phyloP scores from a whole-genome alignment of 2,113 vertebrate species.

The Alethe diademata region DNA sequence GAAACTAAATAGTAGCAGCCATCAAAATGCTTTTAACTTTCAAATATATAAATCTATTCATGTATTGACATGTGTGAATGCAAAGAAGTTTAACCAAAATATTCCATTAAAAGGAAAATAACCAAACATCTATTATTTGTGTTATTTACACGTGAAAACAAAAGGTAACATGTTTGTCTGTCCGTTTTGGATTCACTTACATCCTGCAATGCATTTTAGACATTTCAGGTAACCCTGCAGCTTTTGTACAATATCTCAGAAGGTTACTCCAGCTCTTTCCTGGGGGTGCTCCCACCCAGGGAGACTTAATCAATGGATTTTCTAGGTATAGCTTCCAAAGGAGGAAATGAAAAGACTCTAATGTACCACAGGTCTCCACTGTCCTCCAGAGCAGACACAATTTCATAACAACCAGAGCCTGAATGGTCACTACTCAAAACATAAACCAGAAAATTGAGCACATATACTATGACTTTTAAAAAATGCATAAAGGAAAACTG shows the following conservation, averaged over 20 bases:
- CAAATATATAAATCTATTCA: background rate
- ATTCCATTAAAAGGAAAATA: background rate
- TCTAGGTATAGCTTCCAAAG: background rate
- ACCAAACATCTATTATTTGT: background rate
- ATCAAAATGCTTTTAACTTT: background rate
- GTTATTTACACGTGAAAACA: background rate
- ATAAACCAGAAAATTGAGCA: constrained; percentile 40
- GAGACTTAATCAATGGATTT: background rate
- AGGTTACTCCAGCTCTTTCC: background rate
- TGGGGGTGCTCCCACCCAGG: background rate
- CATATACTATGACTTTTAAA: background rate
- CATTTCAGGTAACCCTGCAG: background rate
- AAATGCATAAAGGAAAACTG: background rate
- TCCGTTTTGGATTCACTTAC: background rate
- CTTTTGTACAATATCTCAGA: background rate
- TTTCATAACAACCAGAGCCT: constrained; percentile 43
- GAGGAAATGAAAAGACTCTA: constrained; percentile 42
- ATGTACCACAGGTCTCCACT: background rate
- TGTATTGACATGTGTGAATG: background rate
- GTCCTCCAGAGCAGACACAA: constrained; percentile 9
- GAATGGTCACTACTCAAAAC: constrained; percentile 43
- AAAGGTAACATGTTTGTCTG: background rate
- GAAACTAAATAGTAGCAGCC: background rate
- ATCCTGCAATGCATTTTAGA: background rate
- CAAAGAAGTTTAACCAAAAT: background rate